Conservation (phyloP, 2,113 vertebrate genomes). For the Chamaetylas fuelleborni region DNA sequence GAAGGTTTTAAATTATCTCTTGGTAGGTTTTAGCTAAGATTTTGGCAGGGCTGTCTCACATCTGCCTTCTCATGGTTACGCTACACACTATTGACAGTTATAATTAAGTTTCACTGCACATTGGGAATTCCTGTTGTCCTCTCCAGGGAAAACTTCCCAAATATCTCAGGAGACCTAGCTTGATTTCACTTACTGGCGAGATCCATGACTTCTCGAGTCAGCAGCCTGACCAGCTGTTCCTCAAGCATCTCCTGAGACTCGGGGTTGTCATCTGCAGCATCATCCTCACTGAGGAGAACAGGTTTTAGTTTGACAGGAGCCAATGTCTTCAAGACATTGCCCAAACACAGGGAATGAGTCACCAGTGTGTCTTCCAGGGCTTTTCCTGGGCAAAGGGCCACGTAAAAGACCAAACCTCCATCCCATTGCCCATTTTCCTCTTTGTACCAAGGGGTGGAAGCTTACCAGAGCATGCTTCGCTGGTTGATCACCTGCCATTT, state of each 20-base stretch:
- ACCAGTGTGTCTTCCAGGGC: background rate
- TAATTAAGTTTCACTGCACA: background rate
- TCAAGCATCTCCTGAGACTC: slow-evolving; percentile 96
- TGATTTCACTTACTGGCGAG: slow-evolving; percentile 85
- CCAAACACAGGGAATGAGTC: background rate
- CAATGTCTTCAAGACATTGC: background rate
- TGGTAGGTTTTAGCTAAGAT: background rate
- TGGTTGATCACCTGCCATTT: slow-evolving; percentile 95
- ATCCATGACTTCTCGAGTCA: slow-evolving; percentile 94
- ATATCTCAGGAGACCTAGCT: background rate
- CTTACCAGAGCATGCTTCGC: slow-evolving; percentile 84
- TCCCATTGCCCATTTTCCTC: background rate
- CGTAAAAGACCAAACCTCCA: background rate
- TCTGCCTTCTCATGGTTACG: background rate
- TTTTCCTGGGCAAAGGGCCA: background rate
- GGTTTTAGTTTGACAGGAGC: background rate
- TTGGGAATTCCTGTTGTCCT: background rate
- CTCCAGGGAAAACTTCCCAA: background rate
- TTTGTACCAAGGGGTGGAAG: background rate
- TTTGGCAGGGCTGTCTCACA: background rate
- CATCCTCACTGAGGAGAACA: slow-evolving; percentile 75
- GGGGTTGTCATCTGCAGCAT: slow-evolving; percentile 83
- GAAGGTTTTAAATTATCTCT: background rate
- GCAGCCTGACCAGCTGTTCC: slow-evolving; percentile 87
- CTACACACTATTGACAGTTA: background rate